Base-by-base conservation (phyloP, 2,888 invertebrate species). In the Amphipoea lucens region DNA sequence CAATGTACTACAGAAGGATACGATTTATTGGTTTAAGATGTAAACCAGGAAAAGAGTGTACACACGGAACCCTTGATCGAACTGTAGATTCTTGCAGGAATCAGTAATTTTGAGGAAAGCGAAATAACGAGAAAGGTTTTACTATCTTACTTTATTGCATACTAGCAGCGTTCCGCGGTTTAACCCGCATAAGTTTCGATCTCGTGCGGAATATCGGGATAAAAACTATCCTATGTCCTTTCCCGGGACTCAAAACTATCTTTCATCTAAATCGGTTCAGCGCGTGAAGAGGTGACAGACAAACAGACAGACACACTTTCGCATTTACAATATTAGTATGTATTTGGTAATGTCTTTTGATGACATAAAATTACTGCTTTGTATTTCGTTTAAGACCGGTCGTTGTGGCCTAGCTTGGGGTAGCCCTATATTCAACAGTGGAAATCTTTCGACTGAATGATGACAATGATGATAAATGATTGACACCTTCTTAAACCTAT, bases 11-110 rank as follows among this genome's bases (percentile, higher is more conserved):
- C 17, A 20, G 40, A 71, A 79, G 45, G 14, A 68, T 83, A 42
- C 2, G 7, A 80, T 83, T 54, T 68, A 62, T 51, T 45, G 14
- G 66, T 79, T 82, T n/a, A 36, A 62, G 51, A 68, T 83, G 1
- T 36, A 45, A 66, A 82, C 17, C 23, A 57, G 48, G 65, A 48
- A 76, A 40, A 66, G 0, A 40, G 17, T 36, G 12, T 23, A 57
- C 29, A 76, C 23, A 23, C 29, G 36, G 48, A 79, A 42, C 40
- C 60, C 0, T 57, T 66, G 36, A 60, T 48, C 0, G 0, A 48
- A 48, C 17, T 11, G 5, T 74, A 60, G 29, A 65, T 75, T 17
- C 23, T 29, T 36, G 12, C 23, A 65, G n/a, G 7, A 12, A 54
- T 42, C 29, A 17, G 17, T 23, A 29, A 51, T 79, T 67, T 54